Conservation (phyloP, 2,888 invertebrate species). For the Cephus pygmeus region DNA sequence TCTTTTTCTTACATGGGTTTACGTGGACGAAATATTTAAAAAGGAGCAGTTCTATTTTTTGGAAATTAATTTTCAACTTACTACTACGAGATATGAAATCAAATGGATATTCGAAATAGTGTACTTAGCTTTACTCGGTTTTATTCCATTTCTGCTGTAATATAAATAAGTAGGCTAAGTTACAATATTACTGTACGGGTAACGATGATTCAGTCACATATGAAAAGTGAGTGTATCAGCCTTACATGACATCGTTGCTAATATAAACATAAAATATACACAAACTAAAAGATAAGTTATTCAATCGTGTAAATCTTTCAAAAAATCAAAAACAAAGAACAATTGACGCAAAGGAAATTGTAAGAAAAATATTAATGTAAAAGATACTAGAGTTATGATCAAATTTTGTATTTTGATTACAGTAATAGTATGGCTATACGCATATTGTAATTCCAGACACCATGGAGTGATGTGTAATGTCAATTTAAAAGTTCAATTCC, state of each 20-base stretch:
- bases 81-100: neutral
- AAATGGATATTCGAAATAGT: neutral
- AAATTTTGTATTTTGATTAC: conserved; percentile 5
- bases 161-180: conserved; percentile 25
- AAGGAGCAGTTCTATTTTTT: neutral
- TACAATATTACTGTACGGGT: conserved; percentile 18
- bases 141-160: conserved; percentile 21
- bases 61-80: neutral
- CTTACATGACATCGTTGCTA: conserved; percentile 7
- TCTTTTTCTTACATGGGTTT: neutral
- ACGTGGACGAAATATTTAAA: conserved; percentile 7
- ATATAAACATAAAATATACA: conserved; percentile 11
- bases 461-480: conserved; percentile 7
- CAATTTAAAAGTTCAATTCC: conserved; percentile 20
- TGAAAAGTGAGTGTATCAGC: conserved; percentile 9
- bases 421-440: conserved; percentile 13
- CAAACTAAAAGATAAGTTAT: conserved; percentile 8
- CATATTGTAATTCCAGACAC: conserved; percentile 14
- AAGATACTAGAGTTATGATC: neutral
- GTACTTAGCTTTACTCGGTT: conserved; percentile 16
- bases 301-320: conserved; percentile 3
- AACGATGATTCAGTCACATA: conserved; percentile 13
- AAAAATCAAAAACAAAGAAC: neutral
- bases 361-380: conserved; percentile 1
- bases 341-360: conserved; percentile 10